These are phyloP conservation scores for Tridacna gigas DNA, from an alignment of 2,888 invertebrate genomes.

Conservation along the genomic window DNA sequence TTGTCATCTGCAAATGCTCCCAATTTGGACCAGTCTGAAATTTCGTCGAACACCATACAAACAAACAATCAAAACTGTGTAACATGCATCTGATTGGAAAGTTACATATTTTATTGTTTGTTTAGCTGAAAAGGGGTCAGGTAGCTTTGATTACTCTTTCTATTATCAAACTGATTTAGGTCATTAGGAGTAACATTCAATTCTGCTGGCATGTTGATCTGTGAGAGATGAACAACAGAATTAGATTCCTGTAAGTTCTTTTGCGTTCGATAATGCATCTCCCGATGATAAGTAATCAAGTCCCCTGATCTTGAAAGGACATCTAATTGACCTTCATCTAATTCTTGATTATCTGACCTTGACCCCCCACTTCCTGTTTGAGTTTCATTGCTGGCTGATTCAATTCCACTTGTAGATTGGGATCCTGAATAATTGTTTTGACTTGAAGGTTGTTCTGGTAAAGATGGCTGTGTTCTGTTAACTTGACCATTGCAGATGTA, in stretches of 20 bases:
- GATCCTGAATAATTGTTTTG: background rate
- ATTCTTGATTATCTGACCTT: background rate
- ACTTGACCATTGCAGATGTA: background rate
- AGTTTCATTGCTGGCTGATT: background rate
- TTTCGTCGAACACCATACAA: too few relatives aligned
- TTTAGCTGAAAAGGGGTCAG: background rate
- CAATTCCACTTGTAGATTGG: background rate
- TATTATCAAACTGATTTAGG: background rate
- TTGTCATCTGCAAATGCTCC: too few relatives aligned
- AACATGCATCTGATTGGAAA: too few relatives aligned
- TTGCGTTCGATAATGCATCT: background rate
- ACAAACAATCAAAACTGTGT: too few relatives aligned
- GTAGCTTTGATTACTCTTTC: background rate
- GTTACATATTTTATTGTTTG: background rate
- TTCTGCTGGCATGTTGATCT: background rate
- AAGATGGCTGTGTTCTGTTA: background rate
- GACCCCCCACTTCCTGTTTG: background rate
- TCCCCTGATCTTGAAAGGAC: background rate
- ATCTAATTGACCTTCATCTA: background rate
- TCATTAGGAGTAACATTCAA: background rate
- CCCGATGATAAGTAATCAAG: background rate
- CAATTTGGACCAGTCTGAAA: too few relatives aligned
- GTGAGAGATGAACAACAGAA: background rate
- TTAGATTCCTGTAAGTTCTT: too few relatives aligned
- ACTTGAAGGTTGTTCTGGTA: background rate